phyloP scores from a whole-genome alignment of 2,113 vertebrate species.

The Ammodytes dubius region DNA sequence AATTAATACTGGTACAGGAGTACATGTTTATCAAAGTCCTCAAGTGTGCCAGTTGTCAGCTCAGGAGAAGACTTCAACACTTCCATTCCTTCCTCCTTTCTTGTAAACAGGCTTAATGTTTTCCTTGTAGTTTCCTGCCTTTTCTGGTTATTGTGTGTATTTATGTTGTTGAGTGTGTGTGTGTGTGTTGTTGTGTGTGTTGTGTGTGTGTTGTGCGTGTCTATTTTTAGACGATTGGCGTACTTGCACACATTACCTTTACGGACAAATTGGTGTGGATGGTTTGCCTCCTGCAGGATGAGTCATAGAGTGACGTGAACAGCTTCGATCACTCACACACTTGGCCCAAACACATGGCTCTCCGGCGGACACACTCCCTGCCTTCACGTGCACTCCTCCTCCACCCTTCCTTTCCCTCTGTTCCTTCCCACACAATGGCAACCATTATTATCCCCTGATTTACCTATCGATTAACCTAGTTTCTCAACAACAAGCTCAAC shows the following conservation, averaged over 20 bases:
- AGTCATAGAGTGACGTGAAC: slow-evolving; percentile 70
- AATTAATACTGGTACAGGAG: no score
- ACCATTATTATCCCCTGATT: slow-evolving; percentile 28
- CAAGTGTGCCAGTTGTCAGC: not conserved
- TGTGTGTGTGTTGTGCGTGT: not conserved
- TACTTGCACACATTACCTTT: not conserved
- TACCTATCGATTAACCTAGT: slow-evolving; percentile 41
- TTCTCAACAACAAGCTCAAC: slow-evolving; percentile 28
- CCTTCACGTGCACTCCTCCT: slow-evolving; percentile 73
- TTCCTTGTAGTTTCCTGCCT: slow-evolving; percentile 12
- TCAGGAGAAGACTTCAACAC: not conserved
- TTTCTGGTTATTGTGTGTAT: not conserved
- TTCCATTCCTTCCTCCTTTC: slow-evolving; percentile 24
- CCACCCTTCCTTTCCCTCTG: slow-evolving; percentile 41
- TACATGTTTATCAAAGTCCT: not conserved
- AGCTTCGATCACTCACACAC: slow-evolving; percentile 65
- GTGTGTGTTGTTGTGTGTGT: not conserved
- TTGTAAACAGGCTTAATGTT: not conserved
- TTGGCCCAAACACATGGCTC: slow-evolving; percentile 76
- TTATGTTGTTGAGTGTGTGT: not conserved
- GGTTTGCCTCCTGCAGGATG: slow-evolving; percentile 58
- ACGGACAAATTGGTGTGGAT: slow-evolving; percentile 43
- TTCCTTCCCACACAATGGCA: slow-evolving; percentile 52
- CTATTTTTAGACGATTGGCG: slow-evolving; percentile 50
- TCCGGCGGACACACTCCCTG: slow-evolving; percentile 75